A percentile compares a stretch with the other conserved stretches of the same genome.
Conservation (phyloP, 1,140 invertebrate genomes). For the Drosophila simulans region DNA sequence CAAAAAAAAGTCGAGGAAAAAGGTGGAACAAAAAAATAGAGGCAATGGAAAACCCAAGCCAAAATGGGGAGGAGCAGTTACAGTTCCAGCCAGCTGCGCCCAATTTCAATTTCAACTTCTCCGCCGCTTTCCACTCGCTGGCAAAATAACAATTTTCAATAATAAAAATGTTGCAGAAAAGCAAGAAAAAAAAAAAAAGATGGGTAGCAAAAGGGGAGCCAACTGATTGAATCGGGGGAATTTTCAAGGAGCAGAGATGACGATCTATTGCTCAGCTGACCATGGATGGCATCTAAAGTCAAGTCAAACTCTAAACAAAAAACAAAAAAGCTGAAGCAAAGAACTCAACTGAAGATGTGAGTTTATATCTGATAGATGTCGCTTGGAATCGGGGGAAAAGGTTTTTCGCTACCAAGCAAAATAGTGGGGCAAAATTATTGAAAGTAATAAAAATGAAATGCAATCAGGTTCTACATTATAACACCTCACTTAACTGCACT, state of each 20-base stretch:
- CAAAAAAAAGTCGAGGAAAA: background rate
- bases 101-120: conserved; percentile 52
- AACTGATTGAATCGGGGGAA: conserved; percentile 22
- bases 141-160: conserved; percentile 54
- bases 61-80: conserved; percentile 30
- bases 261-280: conserved; percentile 31
- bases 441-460: too few species aligned
- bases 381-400: background rate
- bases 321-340: background rate
- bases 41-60: background rate
- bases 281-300: conserved; percentile 27
- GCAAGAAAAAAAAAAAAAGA: background rate
- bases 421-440: too few species aligned
- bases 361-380: background rate
- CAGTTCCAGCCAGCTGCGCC: conserved; percentile 57
- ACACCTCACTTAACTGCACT: too few species aligned
- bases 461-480: too few species aligned
- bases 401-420: background rate
- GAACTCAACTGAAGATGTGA: conserved; percentile 8
- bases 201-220: background rate
- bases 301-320: conserved; percentile 1
- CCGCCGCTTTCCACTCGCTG: background rate
- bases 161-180: conserved; percentile 50
- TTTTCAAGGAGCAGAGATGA: conserved; percentile 2
- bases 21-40: background rate